Conservation (phyloP, 1,140 invertebrate species). For the Heliconius melpomene region DNA sequence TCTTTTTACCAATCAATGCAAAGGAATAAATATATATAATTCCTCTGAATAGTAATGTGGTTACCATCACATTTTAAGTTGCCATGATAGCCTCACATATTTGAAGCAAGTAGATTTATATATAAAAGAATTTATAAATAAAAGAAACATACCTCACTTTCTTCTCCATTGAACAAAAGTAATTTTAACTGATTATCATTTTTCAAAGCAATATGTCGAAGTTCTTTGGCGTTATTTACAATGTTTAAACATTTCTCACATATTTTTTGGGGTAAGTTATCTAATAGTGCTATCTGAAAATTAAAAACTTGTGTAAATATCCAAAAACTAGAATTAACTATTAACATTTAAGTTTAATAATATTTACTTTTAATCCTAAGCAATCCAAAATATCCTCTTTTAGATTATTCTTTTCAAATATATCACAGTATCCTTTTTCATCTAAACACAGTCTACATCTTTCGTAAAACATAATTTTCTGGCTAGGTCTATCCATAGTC, state of each 20-base stretch:
- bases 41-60: no score
- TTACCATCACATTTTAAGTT: no score
- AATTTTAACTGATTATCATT: constrained; percentile 54
- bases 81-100: no score
- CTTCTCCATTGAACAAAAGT: constrained; percentile 25
- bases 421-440: constrained; percentile 44
- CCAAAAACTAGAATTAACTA: background rate
- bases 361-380: constrained; percentile 53
- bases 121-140: no score
- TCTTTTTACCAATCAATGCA: no score
- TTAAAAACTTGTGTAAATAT: background rate
- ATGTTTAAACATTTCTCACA: constrained; percentile 54
- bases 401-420: constrained; percentile 50
- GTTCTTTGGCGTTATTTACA: constrained; percentile 44
- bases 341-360: background rate
- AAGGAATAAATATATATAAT: no score
- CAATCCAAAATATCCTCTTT: constrained; percentile 48
- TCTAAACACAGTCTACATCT: constrained; percentile 62
- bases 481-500: constrained; percentile 33
- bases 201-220: constrained; percentile 43
- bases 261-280: constrained; percentile 58
- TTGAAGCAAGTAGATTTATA: no score
- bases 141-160: background rate
- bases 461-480: constrained; percentile 47
- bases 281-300: constrained; percentile 50